phyloP scores from a whole-genome alignment of 2,888 invertebrate species.

The Arrhopalites spinosus region DNA sequence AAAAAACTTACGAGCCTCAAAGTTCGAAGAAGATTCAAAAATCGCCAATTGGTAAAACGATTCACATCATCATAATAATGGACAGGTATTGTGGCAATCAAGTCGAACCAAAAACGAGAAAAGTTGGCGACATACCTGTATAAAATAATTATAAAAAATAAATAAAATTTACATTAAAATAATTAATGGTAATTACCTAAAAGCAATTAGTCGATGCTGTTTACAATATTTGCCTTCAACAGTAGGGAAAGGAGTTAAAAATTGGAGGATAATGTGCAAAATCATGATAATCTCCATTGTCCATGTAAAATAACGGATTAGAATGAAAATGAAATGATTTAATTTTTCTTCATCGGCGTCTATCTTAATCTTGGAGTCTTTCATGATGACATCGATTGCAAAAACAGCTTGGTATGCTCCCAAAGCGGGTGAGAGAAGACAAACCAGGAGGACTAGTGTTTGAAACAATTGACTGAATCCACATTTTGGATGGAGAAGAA shows the following conservation, averaged over 20 bases:
- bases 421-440: slow-evolving; percentile 43
- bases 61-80: neutral
- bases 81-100: slow-evolving; percentile 39
- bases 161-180: neutral
- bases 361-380: neutral
- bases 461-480: slow-evolving; percentile 32
- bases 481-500: slow-evolving; percentile 51
- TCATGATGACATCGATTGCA: slow-evolving; percentile 8
- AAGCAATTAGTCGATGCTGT: slow-evolving; percentile 25
- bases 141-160: neutral
- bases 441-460: slow-evolving; percentile 15
- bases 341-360: neutral
- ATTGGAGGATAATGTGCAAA: slow-evolving; percentile 38
- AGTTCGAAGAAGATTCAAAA: slow-evolving; percentile 19
- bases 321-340: neutral
- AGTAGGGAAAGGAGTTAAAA: slow-evolving; percentile 43
- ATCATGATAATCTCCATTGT: slow-evolving; percentile 40
- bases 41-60: neutral
- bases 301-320: neutral
- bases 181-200: slow-evolving; percentile 38
- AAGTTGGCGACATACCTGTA: slow-evolving; percentile 41
- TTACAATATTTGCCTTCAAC: slow-evolving; percentile 45
- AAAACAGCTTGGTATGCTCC: slow-evolving; percentile 47
- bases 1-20: slow-evolving; percentile 29
- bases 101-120: slow-evolving; percentile 42